Conservation (phyloP, 2,888 invertebrate species). For the Bombylius major region DNA sequence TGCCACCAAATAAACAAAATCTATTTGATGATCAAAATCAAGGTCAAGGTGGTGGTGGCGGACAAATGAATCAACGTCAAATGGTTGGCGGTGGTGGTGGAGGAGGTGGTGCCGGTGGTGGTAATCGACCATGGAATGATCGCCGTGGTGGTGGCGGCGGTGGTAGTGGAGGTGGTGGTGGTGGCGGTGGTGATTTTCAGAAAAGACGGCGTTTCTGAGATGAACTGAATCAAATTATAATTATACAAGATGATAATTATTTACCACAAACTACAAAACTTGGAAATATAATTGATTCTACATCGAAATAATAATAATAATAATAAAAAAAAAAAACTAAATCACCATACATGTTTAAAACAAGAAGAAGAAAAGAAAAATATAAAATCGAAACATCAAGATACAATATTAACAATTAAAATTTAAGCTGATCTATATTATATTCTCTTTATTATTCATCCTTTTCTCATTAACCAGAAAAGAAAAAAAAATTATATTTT, state of each 20-base stretch:
- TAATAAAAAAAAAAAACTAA: too few relatives aligned
- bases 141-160: slow-evolving; percentile 22
- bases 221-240: not conserved
- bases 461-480: too few relatives aligned
- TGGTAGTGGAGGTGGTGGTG: slow-evolving; percentile 14
- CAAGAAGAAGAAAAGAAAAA: too few relatives aligned
- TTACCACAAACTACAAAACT: not conserved
- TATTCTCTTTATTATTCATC: too few relatives aligned
- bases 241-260: not conserved
- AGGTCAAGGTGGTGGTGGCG: slow-evolving; percentile 22
- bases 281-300: too few relatives aligned
- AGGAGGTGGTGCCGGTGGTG: slow-evolving; percentile 12
- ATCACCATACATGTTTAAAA: too few relatives aligned
- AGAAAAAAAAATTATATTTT: too few relatives aligned
- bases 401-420: too few relatives aligned
- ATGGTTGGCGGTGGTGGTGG: slow-evolving; percentile 17
- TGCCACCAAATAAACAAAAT: slow-evolving; percentile 27
- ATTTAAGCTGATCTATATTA: too few relatives aligned
- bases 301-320: too few relatives aligned
- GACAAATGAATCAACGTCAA: slow-evolving; percentile 15
- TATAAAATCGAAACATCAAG: too few relatives aligned
- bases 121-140: slow-evolving; percentile 12
- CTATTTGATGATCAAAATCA: slow-evolving; percentile 24
- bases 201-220: slow-evolving; percentile 35
- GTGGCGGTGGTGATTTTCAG: slow-evolving; percentile 21